Percentiles rank a stretch among this genome's conserved stretches.
Conservation (phyloP, 2,113 vertebrate genomes). For the Bos taurus region DNA sequence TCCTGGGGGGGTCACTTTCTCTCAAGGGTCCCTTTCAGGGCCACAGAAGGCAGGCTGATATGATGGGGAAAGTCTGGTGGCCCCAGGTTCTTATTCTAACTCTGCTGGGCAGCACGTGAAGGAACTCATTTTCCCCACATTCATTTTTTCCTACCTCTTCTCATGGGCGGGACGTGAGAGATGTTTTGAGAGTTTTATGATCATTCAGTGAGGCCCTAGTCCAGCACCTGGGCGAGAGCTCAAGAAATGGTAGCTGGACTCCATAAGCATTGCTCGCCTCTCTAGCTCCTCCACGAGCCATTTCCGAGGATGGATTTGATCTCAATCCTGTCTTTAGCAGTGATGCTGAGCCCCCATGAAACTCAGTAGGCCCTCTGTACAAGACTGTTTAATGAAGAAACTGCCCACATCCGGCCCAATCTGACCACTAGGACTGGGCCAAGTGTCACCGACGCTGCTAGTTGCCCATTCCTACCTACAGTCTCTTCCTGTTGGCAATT, state of each 20-base stretch:
- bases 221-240: not conserved
- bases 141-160: not conserved
- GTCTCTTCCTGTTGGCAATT: not conserved
- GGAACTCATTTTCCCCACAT: not conserved
- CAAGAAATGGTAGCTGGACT: not conserved
- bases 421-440: not conserved
- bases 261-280: not conserved
- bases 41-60: not conserved
- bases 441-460: not conserved
- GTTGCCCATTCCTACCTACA: not conserved
- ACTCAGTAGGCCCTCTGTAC: not conserved
- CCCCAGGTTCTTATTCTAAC: not conserved
- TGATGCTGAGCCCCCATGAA: rapidly evolving
- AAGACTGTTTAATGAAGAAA: not conserved
- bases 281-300: rapidly evolving
- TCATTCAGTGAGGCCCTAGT: rapidly evolving
- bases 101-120: not conserved
- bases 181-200: not conserved
- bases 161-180: rapidly evolving
- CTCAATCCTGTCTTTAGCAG: not conserved
- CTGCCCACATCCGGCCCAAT: not conserved
- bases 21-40: too few species aligned
- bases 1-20: not conserved
- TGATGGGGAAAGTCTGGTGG: not conserved
- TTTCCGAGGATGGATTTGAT: not conserved